Base-by-base conservation (phyloP, 2,888 invertebrate genomes). In the Cacoxenus indagator region DNA sequence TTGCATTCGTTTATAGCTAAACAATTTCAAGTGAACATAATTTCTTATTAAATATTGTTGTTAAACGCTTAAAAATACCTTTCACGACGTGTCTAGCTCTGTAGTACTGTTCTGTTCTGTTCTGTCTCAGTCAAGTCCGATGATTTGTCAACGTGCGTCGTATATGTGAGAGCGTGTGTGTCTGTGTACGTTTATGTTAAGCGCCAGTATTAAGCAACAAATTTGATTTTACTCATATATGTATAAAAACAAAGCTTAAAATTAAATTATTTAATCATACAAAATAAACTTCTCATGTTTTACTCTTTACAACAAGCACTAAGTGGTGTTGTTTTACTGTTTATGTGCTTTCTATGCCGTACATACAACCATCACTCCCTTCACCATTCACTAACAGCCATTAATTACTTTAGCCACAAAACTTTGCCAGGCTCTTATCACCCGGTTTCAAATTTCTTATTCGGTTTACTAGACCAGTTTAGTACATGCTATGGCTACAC, bases 181-280 rank as follows among this genome's bases (percentile, higher is more conserved):
- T 59, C n/a, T 37, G 31, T 17, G 17, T 11, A 9, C 31, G 59
- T 48, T 5, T 48, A 19, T 31, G 17, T 29, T 17, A 17, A 57
- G 29, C 27, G 64, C 48, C 64, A 26, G 17, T 22, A 59, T 46
- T 9, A 14, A 51, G n/a, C 17, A 51, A 51, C 6, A 22, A 27
- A 61, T 67, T 55, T 64, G 57, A 43, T 65, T n/a, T 61, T 62
- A 22, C 24, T n/a, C 61, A 59, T 48, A 26, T 70, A 45, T 65
- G 67, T 70, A 78, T 73, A 71, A 73, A 68, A 77, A 73, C 70
- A 72, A 24, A 77, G 73, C 79, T 83, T 81, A 81, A 68, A 80
- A 76, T 75, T 80, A 81, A 79, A 73, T 79, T 77, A n/a, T n/a
- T n/a, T n/a, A 83, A 83, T 79, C 73, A 82, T 64, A 24, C 46